Conservation (phyloP, 1,140 invertebrate genomes). For the Philaenus spumarius region DNA sequence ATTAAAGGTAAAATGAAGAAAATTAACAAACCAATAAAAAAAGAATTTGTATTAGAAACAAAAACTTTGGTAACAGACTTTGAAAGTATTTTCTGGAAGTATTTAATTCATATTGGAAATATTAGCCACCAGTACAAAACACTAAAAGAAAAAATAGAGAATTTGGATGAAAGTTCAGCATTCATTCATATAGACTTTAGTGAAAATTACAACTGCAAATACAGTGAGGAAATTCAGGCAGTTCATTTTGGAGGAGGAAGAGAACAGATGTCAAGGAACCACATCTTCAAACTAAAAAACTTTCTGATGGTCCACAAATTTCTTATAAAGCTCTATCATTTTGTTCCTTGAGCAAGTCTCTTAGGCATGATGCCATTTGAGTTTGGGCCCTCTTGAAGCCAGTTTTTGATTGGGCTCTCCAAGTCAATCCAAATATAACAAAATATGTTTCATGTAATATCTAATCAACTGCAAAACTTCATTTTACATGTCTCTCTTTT, state of each 20-base stretch:
- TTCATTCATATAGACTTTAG: constrained; percentile 36
- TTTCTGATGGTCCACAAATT: not conserved
- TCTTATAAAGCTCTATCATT: constrained; percentile 29
- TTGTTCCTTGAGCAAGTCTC: constrained; percentile 36
- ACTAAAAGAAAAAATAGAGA: constrained; percentile 31
- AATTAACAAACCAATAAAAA: constrained; percentile 18
- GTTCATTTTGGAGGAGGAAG: constrained; percentile 33
- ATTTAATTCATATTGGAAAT: constrained; percentile 29
- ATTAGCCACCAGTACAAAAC: constrained; percentile 32
- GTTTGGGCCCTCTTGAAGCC: constrained; percentile 37
- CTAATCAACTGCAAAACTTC: constrained; percentile 24
- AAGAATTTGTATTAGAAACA: too few species aligned
- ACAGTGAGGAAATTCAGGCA: constrained; percentile 35
- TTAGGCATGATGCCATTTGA: constrained; percentile 33
- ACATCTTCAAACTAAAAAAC: constrained; percentile 26
- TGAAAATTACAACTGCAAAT: constrained; percentile 36
- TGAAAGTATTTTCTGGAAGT: constrained; percentile 11
- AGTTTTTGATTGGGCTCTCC: constrained; percentile 28
- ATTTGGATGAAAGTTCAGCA: constrained; percentile 31
- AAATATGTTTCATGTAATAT: constrained; percentile 25
- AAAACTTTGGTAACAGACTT: constrained; percentile 23
- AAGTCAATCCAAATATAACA: constrained; percentile 24
- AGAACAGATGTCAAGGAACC: constrained; percentile 34
- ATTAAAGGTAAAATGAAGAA: constrained; percentile 20
- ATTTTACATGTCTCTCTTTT: constrained; percentile 23